Percentiles rank a stretch among this genome's conserved stretches.
phyloP scores from a whole-genome alignment of 37 sponge, comb jelly and placozoan species.

The Amphimedon queenslandica region DNA sequence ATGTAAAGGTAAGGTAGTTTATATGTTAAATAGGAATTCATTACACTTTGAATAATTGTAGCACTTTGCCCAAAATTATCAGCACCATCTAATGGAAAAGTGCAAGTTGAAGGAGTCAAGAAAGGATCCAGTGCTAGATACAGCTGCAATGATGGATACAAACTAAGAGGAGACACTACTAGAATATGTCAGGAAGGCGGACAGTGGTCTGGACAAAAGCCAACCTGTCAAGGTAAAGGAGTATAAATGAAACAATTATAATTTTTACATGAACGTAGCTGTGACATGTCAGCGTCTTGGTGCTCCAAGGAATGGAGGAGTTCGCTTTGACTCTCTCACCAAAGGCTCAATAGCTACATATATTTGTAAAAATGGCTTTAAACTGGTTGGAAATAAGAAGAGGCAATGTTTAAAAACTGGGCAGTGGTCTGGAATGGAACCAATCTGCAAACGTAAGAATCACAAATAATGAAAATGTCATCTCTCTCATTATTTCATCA shows the following conservation, averaged over 20 bases:
- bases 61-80: background rate
- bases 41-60: background rate
- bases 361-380: slow-evolving; percentile 7
- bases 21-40: background rate
- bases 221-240: too few species aligned
- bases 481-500: too few species aligned
- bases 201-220: too few species aligned
- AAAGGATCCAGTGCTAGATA: background rate
- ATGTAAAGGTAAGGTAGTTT: background rate
- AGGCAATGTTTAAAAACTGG: slow-evolving; percentile 7
- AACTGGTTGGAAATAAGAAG: background rate
- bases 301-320: background rate
- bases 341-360: slow-evolving; percentile 19
- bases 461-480: too few species aligned
- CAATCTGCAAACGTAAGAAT: slow-evolving; percentile 27
- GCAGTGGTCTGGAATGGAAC: slow-evolving; percentile 21
- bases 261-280: too few species aligned
- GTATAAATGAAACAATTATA: too few species aligned
- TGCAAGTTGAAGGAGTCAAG: background rate
- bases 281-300: background rate
- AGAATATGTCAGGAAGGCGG: background rate
- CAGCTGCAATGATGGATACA: background rate
- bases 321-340: background rate
- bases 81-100: background rate
- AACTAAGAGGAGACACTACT: background rate